These are phyloP conservation scores for Peromyscus eremicus DNA, from an alignment of 2,797 vertebrate species.

Conservation along the genomic window DNA sequence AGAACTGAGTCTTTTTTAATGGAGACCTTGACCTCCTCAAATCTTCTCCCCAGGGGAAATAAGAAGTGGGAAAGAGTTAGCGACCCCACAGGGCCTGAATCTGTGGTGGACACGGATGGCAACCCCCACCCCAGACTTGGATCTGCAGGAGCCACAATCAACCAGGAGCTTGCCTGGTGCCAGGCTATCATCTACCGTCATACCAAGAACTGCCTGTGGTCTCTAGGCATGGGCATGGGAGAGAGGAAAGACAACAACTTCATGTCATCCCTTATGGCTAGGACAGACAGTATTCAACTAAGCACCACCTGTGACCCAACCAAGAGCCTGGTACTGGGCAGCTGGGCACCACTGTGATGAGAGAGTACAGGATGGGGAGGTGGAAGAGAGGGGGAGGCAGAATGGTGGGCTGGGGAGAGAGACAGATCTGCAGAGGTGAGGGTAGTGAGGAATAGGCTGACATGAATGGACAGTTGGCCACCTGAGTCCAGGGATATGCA, in stretches of 20 bases:
- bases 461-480: neutral
- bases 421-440: neutral
- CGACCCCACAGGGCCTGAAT: neutral
- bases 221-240: neutral
- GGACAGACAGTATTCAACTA: neutral
- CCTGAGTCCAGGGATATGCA: neutral
- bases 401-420: neutral
- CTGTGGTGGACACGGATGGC: neutral
- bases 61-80: neutral
- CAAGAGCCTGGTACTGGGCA: neutral
- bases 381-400: neutral
- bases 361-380: neutral
- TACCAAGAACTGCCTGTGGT: neutral
- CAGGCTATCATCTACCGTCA: neutral
- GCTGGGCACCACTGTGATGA: neutral
- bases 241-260: neutral
- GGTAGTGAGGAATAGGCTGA: neutral
- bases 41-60: constrained; percentile 61
- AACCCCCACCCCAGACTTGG: neutral
- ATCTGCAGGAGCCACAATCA: neutral
- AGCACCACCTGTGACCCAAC: no score
- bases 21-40: constrained; percentile 62
- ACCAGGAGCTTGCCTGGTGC: neutral
- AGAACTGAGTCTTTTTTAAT: constrained; percentile 3
- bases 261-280: rapidly evolving